Evolutionary conservation across 2,797 vertebrate species (phyloP).

Genomic region (Centroberyx gerrardi): DNA sequence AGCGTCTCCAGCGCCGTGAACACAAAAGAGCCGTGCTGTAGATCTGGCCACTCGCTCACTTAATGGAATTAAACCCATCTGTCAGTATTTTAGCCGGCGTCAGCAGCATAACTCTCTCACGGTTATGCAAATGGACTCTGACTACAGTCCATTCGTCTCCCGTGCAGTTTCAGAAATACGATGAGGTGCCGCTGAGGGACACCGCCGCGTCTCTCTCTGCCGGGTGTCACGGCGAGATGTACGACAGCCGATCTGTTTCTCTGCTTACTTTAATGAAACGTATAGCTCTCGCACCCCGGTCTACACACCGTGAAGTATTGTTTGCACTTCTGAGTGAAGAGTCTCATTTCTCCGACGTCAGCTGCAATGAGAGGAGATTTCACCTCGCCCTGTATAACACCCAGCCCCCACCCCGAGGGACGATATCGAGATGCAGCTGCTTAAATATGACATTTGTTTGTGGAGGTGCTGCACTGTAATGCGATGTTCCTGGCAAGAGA

Average conservation of each 20-base stretch:
- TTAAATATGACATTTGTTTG: slow-evolving; percentile 4
- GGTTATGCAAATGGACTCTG: slow-evolving; percentile 65
- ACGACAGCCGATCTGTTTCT: slow-evolving; percentile 29
- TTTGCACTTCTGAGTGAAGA: background rate
- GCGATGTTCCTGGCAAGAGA: background rate
- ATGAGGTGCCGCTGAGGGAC: slow-evolving; percentile 27
- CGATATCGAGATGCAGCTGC: background rate
- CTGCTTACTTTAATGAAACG: slow-evolving; percentile 51
- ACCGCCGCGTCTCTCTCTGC: slow-evolving; percentile 18
- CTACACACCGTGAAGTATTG: background rate
- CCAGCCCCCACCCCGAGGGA: background rate
- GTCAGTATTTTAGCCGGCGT: slow-evolving; percentile 67
- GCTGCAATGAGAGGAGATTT: background rate
- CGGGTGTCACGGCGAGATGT: slow-evolving; percentile 1
- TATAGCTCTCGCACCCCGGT: background rate
- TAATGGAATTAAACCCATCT: slow-evolving; percentile 76
- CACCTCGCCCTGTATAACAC: background rate
- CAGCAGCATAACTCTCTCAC: slow-evolving; percentile 65
- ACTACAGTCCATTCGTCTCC: slow-evolving; percentile 44
- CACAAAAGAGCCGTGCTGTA: slow-evolving; percentile 15
- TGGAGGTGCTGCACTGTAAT: background rate
- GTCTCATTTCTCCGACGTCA: slow-evolving; percentile 6
- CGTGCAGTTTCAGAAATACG: slow-evolving; percentile 22
- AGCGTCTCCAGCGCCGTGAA: background rate
- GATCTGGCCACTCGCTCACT: slow-evolving; percentile 54